phyloP scores from a whole-genome alignment of 2,797 vertebrate species.

The Simalia tracyae region DNA sequence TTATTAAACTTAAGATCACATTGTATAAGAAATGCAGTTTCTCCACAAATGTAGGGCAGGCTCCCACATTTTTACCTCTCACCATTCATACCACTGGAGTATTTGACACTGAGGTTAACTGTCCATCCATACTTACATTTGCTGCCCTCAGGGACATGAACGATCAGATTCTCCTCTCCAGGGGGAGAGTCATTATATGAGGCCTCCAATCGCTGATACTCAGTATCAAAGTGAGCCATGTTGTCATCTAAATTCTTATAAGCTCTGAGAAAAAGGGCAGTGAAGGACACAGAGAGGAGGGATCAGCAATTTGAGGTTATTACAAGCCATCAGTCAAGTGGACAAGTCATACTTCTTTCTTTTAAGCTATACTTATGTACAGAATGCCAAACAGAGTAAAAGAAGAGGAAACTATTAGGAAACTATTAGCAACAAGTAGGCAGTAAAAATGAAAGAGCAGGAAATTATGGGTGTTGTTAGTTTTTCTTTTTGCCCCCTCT shows the following conservation, averaged over 20 bases:
- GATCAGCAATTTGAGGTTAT: background rate
- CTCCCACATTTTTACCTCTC: background rate
- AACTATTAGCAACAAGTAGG: background rate
- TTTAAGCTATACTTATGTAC: background rate
- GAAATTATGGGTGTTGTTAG: background rate
- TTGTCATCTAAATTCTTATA: background rate
- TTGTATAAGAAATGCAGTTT: background rate
- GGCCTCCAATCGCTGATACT: conserved; percentile 93
- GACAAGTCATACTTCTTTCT: background rate
- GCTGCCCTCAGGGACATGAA: conserved; percentile 92
- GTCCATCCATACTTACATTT: conserved; percentile 81
- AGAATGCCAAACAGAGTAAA: background rate
- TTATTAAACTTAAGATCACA: background rate
- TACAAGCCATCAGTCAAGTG: background rate
- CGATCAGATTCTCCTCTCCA: conserved; percentile 90
- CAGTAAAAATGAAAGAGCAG: background rate
- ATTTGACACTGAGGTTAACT: background rate
- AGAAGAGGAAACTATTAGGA: background rate
- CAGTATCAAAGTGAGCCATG: conserved; percentile 94
- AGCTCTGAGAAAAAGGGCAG: background rate
- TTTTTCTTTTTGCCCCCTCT: background rate
- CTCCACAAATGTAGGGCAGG: background rate
- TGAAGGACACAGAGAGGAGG: background rate
- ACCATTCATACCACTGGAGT: background rate
- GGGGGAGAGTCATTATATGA: conserved; percentile 95